These are phyloP conservation scores for Graptemys geographica DNA, from an alignment of 2,797 vertebrate genomes.

Conservation along the genomic window DNA sequence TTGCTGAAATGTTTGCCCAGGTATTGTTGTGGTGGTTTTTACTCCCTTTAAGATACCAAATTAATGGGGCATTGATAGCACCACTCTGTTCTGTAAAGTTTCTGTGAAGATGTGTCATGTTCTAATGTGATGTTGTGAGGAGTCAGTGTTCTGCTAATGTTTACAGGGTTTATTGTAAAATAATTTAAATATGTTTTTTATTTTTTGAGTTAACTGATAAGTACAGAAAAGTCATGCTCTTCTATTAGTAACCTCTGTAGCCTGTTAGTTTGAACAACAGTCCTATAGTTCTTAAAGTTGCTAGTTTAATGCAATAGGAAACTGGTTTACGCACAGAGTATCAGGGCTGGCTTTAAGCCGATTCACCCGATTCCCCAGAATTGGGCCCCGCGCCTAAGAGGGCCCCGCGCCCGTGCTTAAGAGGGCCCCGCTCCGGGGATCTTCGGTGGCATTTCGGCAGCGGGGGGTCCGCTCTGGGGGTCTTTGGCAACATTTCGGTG, in stretches of 20 bases:
- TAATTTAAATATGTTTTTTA: slow-evolving; percentile 43
- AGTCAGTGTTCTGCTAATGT: slow-evolving; percentile 22
- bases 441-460: no score
- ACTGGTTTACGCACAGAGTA: not conserved
- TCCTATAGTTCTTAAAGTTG: slow-evolving; percentile 40
- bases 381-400: no score
- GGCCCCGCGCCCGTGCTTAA: no score
- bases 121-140: not conserved
- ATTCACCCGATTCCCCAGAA: no score
- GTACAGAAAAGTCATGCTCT: slow-evolving; percentile 32
- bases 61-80: slow-evolving; percentile 13
- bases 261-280: slow-evolving; percentile 20
- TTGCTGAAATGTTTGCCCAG: slow-evolving; percentile 11
- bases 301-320: slow-evolving; percentile 56
- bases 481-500: no score
- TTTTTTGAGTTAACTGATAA: slow-evolving; percentile 40
- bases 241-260: slow-evolving; percentile 50
- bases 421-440: no score
- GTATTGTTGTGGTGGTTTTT: slow-evolving; percentile 10
- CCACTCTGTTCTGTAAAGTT: slow-evolving; percentile 4
- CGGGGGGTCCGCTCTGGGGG: no score
- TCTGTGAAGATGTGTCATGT: slow-evolving; percentile 2
- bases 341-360: no score
- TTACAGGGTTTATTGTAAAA: not conserved
- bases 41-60: not conserved